Base-by-base conservation (phyloP, 1,140 invertebrate genomes). In the Drosophila kikkawai region DNA sequence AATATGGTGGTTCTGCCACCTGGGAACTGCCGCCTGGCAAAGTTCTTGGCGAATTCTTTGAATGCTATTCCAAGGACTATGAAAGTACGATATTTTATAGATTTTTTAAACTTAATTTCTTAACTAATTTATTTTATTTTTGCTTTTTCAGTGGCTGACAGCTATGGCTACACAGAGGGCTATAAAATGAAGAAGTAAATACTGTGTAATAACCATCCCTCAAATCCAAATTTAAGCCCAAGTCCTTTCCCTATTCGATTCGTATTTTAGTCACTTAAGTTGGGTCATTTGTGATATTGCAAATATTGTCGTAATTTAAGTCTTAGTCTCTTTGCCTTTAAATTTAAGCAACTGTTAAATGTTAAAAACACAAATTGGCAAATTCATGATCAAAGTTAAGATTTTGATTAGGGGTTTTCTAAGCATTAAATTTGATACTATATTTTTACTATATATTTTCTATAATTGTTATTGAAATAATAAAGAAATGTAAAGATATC, bases 1-100 rank as follows among this genome's bases (percentile, higher is more conserved):
- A 94, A 73, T 96, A 96, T 50, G 97, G 96, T 1, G 97, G 97
- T 4, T 94, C 94, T 5, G 81, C 94, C 32, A 92, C 94, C 7
- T 90, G 94, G 73, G 93, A 94, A 19, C 79, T 93, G 26, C 93
- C 94, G 19, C 93, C 94, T 37, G 93, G 94, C 11, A 75, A 93
- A 41, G 56, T 93, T 9, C 80, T 95, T 7, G 94, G 93, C 39
- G 93, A 95, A 15, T 94, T 95, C 82, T 91, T 95, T 39, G 92
- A 92, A 47, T 90, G 85, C 56, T 95, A 94, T 66, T 92, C 95
- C 60, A 91, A 94, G 11, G 92, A 94, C 34, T 95, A 94, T 68
- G 81, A 93, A 91, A 82, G 95, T 96, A 94, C 91, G 84, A 80
- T 41, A 34, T 19, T 36, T 1, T n/a, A 3, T 1, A 13, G 5